phyloP scores from a whole-genome alignment of 1,140 invertebrate genomes.

The Hyles euphorbiae region DNA sequence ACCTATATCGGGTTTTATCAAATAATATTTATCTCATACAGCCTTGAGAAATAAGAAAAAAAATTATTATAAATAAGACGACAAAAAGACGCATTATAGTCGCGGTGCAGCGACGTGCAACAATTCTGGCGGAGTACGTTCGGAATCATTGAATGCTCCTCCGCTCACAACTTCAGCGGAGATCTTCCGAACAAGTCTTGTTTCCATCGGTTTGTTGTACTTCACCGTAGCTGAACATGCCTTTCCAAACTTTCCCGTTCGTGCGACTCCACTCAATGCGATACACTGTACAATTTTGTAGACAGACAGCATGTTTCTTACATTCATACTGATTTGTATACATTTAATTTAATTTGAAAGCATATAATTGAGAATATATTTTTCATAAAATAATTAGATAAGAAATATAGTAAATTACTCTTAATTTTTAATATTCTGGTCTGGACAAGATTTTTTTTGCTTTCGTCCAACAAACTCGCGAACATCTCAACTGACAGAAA shows the following conservation, averaged over 20 bases:
- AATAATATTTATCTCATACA: no score
- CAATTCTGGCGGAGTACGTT: slow-evolving; percentile 8
- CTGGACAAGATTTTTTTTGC: no score
- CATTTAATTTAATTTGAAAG: no score
- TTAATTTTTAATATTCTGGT: no score
- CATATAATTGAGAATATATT: no score
- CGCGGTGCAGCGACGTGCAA: background rate
- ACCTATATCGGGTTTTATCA: no score
- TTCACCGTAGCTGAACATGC: slow-evolving; percentile 24
- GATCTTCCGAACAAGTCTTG: slow-evolving; percentile 28
- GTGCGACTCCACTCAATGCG: slow-evolving; percentile 7
- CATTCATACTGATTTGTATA: background rate
- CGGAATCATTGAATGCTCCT: slow-evolving; percentile 41
- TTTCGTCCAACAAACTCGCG: no score
- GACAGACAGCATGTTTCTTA: background rate
- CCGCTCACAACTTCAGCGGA: slow-evolving; percentile 24
- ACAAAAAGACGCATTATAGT: background rate
- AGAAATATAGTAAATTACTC: no score
- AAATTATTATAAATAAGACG: no score
- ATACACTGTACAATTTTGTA: slow-evolving; percentile 15
- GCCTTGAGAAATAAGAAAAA: no score
- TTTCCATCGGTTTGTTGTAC: slow-evolving; percentile 44
- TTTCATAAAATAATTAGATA: no score
- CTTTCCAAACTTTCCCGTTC: slow-evolving; percentile 24
- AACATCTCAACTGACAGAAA: no score